A percentile compares a stretch with the other conserved stretches of the same genome.
phyloP scores from a whole-genome alignment of 2,888 invertebrate species.

The Parnassius apollo region DNA sequence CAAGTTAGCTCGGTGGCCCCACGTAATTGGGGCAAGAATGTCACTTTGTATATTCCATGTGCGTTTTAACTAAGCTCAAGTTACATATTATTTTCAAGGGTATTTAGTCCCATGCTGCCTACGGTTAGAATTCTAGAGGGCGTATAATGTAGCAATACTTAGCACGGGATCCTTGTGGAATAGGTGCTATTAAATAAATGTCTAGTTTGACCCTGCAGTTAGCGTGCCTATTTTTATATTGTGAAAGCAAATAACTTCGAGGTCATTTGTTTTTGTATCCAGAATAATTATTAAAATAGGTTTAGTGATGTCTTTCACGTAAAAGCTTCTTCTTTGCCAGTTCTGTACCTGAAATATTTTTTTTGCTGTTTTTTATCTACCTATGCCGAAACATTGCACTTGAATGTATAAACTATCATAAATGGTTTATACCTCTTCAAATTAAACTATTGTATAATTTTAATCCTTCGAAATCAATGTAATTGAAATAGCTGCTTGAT shows the following conservation, averaged over 20 bases:
- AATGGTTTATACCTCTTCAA: too few relatives aligned
- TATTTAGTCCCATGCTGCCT: constrained; percentile 8
- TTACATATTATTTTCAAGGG: constrained; percentile 19
- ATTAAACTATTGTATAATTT: too few relatives aligned
- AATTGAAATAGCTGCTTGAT: background rate
- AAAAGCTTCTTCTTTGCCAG: too few relatives aligned
- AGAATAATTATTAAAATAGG: too few relatives aligned
- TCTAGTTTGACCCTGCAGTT: constrained; percentile 1
- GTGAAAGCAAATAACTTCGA: too few relatives aligned
- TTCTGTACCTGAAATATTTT: too few relatives aligned
- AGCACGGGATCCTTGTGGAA: constrained; percentile 1
- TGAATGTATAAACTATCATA: too few relatives aligned
- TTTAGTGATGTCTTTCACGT: too few relatives aligned
- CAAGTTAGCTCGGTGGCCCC: constrained; percentile 13
- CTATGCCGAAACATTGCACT: too few relatives aligned
- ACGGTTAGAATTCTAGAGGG: constrained; percentile 7
- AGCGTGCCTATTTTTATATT: background rate
- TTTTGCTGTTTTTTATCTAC: too few relatives aligned
- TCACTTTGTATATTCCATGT: constrained; percentile 10
- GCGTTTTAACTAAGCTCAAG: constrained; percentile 19
- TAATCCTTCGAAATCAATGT: too few relatives aligned
- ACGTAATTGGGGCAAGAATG: constrained; percentile 22
- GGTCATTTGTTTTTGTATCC: too few relatives aligned
- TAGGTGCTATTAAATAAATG: constrained; percentile 10
- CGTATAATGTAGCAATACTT: background rate